Conservation (phyloP, 2,888 invertebrate species). For the Pyrocoelia pectoralis region DNA sequence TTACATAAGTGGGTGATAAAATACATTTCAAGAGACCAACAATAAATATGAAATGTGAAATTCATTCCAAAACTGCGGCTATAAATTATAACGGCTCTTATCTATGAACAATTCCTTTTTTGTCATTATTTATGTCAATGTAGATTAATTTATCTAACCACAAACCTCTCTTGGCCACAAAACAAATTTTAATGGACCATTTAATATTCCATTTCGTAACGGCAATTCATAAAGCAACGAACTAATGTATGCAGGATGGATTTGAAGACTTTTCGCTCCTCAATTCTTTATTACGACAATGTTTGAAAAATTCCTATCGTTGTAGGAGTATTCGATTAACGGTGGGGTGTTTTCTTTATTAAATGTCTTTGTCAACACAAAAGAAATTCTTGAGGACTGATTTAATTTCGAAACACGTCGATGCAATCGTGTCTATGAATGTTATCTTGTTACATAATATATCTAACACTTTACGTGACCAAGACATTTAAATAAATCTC, state of each 20-base stretch:
- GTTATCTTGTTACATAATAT: conserved; percentile 7
- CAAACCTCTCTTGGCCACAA: not conserved
- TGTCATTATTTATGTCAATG: not conserved
- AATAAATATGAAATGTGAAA: not conserved
- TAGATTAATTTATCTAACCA: not conserved
- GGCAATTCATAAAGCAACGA: too few relatives aligned
- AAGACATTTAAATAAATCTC: conserved; percentile 7
- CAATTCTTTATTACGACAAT: too few relatives aligned
- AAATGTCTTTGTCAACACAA: not conserved
- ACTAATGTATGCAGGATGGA: too few relatives aligned
- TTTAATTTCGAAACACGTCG: conserved; percentile 5
- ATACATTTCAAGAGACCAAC: not conserved
- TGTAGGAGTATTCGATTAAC: too few relatives aligned
- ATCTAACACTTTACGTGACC: conserved; percentile 11
- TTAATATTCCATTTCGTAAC: too few relatives aligned
- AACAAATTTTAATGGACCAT: not conserved
- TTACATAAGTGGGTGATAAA: not conserved
- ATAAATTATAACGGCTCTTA: not conserved
- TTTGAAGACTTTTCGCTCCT: too few relatives aligned
- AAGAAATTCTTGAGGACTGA: not conserved
- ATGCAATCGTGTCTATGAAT: conserved; percentile 2
- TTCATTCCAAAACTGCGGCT: not conserved
- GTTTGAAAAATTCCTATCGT: too few relatives aligned
- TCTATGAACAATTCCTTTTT: not conserved
- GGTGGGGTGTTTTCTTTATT: too few relatives aligned